Evolutionary conservation across 2,888 invertebrate species (phyloP).

Genomic region (Mellilla xanthometata): DNA sequence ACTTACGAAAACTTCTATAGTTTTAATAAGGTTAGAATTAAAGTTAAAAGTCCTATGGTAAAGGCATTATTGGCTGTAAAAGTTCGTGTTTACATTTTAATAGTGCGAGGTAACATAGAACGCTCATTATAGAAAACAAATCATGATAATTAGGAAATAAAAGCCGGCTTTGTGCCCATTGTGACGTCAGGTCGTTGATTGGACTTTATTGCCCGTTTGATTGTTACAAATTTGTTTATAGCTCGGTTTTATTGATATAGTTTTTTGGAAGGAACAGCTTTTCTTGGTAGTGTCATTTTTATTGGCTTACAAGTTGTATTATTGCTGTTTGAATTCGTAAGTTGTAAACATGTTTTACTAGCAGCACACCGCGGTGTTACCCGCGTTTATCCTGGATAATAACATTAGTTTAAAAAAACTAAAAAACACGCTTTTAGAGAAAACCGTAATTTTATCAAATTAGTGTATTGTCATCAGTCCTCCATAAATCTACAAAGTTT

Average conservation of each 20-base stretch:
- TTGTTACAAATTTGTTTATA: conserved; percentile 78
- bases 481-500: too few species aligned
- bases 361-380: too few species aligned
- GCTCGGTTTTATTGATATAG: conserved; percentile 31
- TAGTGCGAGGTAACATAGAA: conserved; percentile 57
- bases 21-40: conserved; percentile 19
- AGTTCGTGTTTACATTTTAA: conserved; percentile 34
- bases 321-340: too few species aligned
- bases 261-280: conserved; percentile 15
- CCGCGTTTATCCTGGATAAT: too few species aligned
- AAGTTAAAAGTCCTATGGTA: conserved; percentile 28
- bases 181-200: conserved; percentile 66
- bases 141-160: conserved; percentile 78
- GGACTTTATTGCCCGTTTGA: conserved; percentile 64
- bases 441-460: too few species aligned
- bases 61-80: conserved; percentile 6
- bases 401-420: too few species aligned
- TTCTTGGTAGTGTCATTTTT: conserved; percentile 24
- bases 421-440: too few species aligned
- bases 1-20: neutral
- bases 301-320: too few species aligned
- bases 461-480: too few species aligned
- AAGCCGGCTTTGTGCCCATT: conserved; percentile 63
- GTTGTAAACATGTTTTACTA: too few species aligned
- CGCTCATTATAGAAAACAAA: conserved; percentile 76